Evolutionary conservation across 2,888 invertebrate genomes (phyloP).

Genomic region (Helicoverpa assulta): DNA sequence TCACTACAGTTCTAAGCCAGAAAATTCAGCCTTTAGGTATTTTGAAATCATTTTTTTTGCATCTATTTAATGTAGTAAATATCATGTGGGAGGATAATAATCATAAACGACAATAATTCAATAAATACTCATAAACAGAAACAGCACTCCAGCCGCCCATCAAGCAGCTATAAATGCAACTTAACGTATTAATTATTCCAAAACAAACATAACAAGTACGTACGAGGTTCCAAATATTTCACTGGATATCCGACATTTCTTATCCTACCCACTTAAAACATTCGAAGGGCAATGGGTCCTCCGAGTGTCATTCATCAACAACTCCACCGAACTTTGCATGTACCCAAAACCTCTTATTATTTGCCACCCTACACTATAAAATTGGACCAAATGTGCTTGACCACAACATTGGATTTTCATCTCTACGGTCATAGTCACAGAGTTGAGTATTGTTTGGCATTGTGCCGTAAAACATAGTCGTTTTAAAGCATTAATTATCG

Average conservation of each 20-base stretch:
- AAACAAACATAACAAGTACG: slow-evolving; percentile 67
- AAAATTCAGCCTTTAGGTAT: no score
- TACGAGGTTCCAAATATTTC: slow-evolving; percentile 81
- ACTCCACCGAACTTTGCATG: slow-evolving; percentile 87
- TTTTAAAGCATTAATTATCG: slow-evolving; percentile 88
- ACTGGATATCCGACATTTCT: slow-evolving; percentile 88
- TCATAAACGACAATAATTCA: not conserved
- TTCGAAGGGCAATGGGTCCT: slow-evolving; percentile 90
- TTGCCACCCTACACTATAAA: slow-evolving; percentile 88
- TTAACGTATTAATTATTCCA: slow-evolving; percentile 80
- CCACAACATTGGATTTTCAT: slow-evolving; percentile 51
- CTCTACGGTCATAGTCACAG: slow-evolving; percentile 59
- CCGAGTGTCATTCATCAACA: slow-evolving; percentile 90
- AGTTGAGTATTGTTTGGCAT: slow-evolving; percentile 60
- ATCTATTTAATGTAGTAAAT: no score
- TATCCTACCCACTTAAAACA: slow-evolving; percentile 89
- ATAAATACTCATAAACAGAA: slow-evolving; percentile 53
- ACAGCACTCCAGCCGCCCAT: slow-evolving; percentile 69
- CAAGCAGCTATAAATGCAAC: slow-evolving; percentile 62
- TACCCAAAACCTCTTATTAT: slow-evolving; percentile 87
- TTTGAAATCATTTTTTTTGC: no score
- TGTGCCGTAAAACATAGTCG: slow-evolving; percentile 77
- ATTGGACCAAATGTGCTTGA: slow-evolving; percentile 83
- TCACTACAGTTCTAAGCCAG: no score
- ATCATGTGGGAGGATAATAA: no score